Evolutionary conservation across 2,797 vertebrate genomes (phyloP).

Genomic region (Carapus acus): DNA sequence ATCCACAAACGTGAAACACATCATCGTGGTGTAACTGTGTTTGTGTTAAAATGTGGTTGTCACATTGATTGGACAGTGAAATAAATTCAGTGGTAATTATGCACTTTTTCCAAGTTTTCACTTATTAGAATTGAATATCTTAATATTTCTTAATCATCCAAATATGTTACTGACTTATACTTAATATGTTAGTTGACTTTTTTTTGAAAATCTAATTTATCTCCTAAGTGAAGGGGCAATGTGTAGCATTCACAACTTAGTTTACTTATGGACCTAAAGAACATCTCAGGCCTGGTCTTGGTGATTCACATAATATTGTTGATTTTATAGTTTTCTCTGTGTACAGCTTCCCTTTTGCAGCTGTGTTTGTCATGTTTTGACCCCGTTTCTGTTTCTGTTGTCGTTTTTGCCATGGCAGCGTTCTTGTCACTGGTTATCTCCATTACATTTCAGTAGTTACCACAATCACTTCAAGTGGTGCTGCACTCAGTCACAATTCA

Average conservation of each 20-base stretch:
- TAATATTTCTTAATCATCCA: constrained; percentile 3
- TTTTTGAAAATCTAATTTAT: too few species aligned
- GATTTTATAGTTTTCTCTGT: constrained; percentile 12
- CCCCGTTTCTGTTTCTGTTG: not conserved
- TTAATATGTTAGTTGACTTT: too few species aligned
- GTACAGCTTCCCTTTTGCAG: not conserved
- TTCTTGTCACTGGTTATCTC: too few species aligned
- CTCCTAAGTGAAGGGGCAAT: constrained; percentile 3
- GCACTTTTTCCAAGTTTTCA: constrained; percentile 34
- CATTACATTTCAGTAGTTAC: too few species aligned
- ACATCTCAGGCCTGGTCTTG: too few species aligned
- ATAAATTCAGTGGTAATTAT: constrained; percentile 37
- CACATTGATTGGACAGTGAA: constrained; percentile 42
- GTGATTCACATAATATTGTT: too few species aligned
- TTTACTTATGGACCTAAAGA: too few species aligned
- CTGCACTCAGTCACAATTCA: too few species aligned
- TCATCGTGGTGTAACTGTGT: constrained; percentile 47
- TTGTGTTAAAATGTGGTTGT: constrained; percentile 39
- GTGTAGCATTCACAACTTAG: constrained; percentile 1
- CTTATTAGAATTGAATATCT: constrained; percentile 16
- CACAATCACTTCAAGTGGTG: too few species aligned
- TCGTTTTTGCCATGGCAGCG: not conserved
- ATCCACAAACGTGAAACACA: too few species aligned
- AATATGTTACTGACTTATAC: constrained; percentile 17
- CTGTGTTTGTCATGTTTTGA: not conserved